phyloP scores from a whole-genome alignment of 2,797 vertebrate genomes.

The Poeciliopsis turneri region DNA sequence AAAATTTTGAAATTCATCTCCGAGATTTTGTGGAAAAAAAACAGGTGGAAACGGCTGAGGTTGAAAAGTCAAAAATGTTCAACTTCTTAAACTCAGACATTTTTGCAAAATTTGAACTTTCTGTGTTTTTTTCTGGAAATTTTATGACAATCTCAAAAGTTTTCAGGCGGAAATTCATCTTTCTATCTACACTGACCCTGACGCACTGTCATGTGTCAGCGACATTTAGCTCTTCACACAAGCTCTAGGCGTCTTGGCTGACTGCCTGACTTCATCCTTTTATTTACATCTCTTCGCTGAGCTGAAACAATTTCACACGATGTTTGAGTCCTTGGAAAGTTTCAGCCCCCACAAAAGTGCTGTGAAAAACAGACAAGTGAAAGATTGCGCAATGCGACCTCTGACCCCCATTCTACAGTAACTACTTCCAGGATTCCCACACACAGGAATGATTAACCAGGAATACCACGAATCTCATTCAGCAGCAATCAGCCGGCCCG shows the following conservation, averaged over 20 bases:
- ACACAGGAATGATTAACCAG: slow-evolving; percentile 3
- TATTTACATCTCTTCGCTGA: not conserved
- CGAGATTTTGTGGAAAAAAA: too few species aligned
- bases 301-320: not conserved
- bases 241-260: not conserved
- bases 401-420: not conserved
- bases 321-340: not conserved
- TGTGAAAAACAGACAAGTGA: not conserved
- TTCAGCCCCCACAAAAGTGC: not conserved
- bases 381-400: not conserved
- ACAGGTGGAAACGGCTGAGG: too few species aligned
- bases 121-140: too few species aligned
- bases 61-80: too few species aligned
- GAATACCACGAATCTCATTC: slow-evolving; percentile 38
- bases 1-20: too few species aligned
- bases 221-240: not conserved
- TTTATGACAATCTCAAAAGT: too few species aligned
- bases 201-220: too few species aligned
- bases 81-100: too few species aligned
- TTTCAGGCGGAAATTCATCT: too few species aligned
- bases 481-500: slow-evolving; percentile 42
- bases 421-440: not conserved
- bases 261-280: not conserved
- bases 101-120: too few species aligned
- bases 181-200: too few species aligned